These are phyloP conservation scores for Cyprichromis sp. DNA, from an alignment of 2,113 vertebrate species.

Conservation along the genomic window DNA sequence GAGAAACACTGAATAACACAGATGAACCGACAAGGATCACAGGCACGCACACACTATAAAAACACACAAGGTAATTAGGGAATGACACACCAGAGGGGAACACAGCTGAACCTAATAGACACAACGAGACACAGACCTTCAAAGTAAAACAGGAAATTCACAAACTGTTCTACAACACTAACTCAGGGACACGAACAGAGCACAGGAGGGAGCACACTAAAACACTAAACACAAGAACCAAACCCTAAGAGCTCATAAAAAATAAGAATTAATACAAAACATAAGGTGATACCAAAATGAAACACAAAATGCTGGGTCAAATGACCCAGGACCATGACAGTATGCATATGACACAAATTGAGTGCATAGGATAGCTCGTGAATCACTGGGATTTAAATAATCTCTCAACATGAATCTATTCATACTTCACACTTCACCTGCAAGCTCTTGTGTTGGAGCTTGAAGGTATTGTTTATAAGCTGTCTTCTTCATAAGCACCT, in stretches of 20 bases:
- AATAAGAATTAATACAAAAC: background rate
- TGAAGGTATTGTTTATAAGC: background rate
- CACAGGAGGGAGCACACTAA: background rate
- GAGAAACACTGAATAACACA: background rate
- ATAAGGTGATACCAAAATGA: background rate
- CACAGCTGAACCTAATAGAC: background rate
- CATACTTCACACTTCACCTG: background rate
- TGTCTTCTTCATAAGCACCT: background rate
- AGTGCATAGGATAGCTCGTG: background rate
- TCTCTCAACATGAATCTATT: background rate
- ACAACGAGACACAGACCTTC: background rate
- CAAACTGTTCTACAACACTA: background rate
- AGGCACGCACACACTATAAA: background rate
- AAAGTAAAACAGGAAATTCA: background rate
- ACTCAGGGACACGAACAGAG: background rate
- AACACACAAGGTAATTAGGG: background rate
- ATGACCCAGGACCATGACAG: background rate
- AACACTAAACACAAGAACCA: background rate
- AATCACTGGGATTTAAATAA: background rate
- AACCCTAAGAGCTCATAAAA: background rate
- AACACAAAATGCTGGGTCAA: background rate
- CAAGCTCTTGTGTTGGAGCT: background rate
- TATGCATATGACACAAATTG: background rate
- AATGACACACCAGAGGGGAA: accelerated
- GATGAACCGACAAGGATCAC: accelerated